Evolutionary conservation across 2,113 vertebrate genomes (phyloP), one percentile per base, ranked within the genome.

Genomic region (Tachysurus vachellii): DNA sequence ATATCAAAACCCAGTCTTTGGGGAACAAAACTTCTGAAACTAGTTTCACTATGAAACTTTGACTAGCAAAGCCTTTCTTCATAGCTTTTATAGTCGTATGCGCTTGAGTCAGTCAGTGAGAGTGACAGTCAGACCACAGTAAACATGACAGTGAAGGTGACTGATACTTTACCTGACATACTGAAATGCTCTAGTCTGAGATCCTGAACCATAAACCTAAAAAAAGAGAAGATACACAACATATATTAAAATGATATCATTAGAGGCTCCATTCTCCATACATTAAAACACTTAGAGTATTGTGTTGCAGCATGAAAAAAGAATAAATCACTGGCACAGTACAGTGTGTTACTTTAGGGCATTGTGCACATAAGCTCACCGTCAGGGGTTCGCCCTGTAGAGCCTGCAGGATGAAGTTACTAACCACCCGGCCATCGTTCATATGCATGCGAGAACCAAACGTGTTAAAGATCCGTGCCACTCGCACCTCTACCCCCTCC

Each of bases 371-470:
- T 0, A 31, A 47, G 21, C 97, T 56, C 94, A 99, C 98, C 70
- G 98, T 99, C 88, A 99, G 96, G 0, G 97, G 96, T 90, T 99
- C 98, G 90, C 97, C 97, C 89, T 99, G 98, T 0, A 99, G 96
- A 9, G 98, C 98, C 91, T 99, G 98, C 80, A 99, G 94, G 93
- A 99, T 98, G 92, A 99, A 99, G 94, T 99, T 99, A 93, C 98
- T 99, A 93, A 99, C 98, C 31, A 99, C 98, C n/a, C 98, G 95
- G 16, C 98, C 98, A 0, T 99, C 98, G 0, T 99, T 99, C 98
- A 99, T 99, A 93, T 99, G 98, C 98, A 99, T 99, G 50, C 98
- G 95, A 16, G 98, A 98, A 54, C 98, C 98, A 79, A 99, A 99
- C 0, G 98, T 99, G 92, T 99, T 99, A 94, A 99, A 99, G 94